Evolutionary conservation across 2,888 invertebrate genomes (phyloP), one percentile per base, ranked within the genome.

Genomic region (Mallateleia sp.): DNA sequence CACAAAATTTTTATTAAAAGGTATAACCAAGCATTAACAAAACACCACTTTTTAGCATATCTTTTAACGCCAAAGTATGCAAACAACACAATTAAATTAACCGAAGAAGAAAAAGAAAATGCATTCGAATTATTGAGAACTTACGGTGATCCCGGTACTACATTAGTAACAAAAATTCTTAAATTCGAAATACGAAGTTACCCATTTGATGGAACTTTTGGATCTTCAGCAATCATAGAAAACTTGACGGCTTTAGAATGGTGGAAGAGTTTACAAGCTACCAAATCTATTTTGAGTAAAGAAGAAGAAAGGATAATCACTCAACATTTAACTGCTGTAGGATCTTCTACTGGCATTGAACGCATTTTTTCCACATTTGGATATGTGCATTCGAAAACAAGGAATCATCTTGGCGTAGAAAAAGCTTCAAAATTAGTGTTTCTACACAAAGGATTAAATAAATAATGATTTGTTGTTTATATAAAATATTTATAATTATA

Each of bases 351-450:
- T n/a, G 24, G 60, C 38, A 52, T 62, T 24, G 69, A 79, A 42
- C 50, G 69, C 2, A 79, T 69, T 28, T 79, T 69, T 60, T 69
- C 62, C 5, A 79, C 69, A 6, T 79, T 79, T 24, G 69, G 79
- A 50, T 62, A 20, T 1, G 52, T 79, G 0, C 79, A 79, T 28
- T 79, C 69, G 0, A 69, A 79, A 34, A 47, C 47, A 15, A 45
- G 69, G 25, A 79, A 79, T 69, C 34, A 14, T 2, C 42, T 79
- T 2, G 79, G 58, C 15, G 25, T 14, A 8, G 69, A 69, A 69
- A 69, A 69, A 34, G 60, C 69, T n/a, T n/a, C n/a, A n/a, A n/a
- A n/a, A n/a, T n/a, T n/a, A n/a, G n/a, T n/a, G n/a, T n/a, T n/a
- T n/a, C n/a, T n/a, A n/a, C n/a, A n/a, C n/a, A n/a, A n/a, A n/a